Base-by-base conservation (phyloP, 2,888 invertebrate species). In the Cepaea hortensis region DNA sequence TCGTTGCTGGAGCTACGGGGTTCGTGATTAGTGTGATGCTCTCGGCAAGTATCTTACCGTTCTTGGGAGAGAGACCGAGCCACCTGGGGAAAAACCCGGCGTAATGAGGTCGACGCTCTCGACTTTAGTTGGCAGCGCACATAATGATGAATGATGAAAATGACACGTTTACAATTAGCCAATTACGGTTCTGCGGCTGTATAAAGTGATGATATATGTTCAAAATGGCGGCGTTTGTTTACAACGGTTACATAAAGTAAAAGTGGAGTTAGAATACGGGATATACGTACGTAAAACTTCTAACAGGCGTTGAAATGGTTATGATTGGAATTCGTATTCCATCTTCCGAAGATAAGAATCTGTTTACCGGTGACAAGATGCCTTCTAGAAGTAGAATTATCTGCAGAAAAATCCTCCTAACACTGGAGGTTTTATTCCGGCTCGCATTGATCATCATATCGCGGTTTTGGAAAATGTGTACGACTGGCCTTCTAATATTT, bases 401-500 rank as follows among this genome's bases (percentile, higher is more conserved):
- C 70, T 75, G 83, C 48, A 87, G 87, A 50, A 87, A 89, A 80
- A 86, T 85, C 20, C 88, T 90, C 68, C 84, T 87, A 23, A 88
- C 89, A 3, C 84, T 91, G 7, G 90, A 91, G 83, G 84, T 91
- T 46, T 85, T 90, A 5, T 82, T 88, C 23, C 86, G 88, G 50
- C 55, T 91, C 11, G 87, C 90, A 61, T 80, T 92, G 13, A 91
- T 90, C 65, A 91, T 94, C n/a, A 87, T 93, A 90, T 95, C 96
- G 93, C 96, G 96, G 94, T 96, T 97, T 92, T 97, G 97, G 97
- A 96, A 96, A 85, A 96, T 97, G 88, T 96, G 97, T 80, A 96
- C 96, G 70, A 95, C 96, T 87, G 96, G 97, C 87, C 88, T 91
- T 18, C 95, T 97, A 90, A 95, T 96, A 84, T 96, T 97, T 94